A percentile compares a stretch with the other conserved stretches of the same genome.
Evolutionary conservation across 2,797 vertebrate genomes (phyloP).

Genomic region (Phrynocephalus guinanensis): DNA sequence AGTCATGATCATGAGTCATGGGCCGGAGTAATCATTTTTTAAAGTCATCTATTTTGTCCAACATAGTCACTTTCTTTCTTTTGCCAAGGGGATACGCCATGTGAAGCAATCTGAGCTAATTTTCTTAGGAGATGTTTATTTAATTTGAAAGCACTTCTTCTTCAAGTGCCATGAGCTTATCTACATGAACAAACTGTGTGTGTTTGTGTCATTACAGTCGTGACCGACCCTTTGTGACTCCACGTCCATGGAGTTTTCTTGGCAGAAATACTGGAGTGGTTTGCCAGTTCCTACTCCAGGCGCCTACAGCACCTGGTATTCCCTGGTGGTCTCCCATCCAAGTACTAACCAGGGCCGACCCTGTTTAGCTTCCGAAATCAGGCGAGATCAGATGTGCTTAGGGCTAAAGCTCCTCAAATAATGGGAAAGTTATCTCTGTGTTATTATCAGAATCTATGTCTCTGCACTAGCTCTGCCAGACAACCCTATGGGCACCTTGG

Average conservation of each 20-base stretch:
- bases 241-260: too few relatives aligned
- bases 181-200: not conserved
- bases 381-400: too few relatives aligned
- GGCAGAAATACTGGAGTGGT: too few relatives aligned
- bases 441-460: not conserved
- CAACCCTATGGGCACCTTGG: not conserved
- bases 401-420: not conserved
- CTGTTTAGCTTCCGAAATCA: too few relatives aligned
- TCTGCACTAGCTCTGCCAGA: not conserved
- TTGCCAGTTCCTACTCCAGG: too few relatives aligned
- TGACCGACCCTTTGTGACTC: too few relatives aligned
- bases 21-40: constrained; percentile 65
- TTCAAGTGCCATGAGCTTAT: not conserved
- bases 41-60: constrained; percentile 67
- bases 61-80: constrained; percentile 50
- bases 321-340: too few relatives aligned
- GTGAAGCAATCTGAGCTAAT: constrained; percentile 63
- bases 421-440: not conserved
- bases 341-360: too few relatives aligned
- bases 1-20: constrained; percentile 28
- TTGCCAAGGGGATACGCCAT: not conserved
- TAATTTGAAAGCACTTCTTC: constrained; percentile 5
- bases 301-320: too few relatives aligned
- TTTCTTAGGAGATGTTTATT: not conserved
- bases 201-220: too few relatives aligned